phyloP scores from a whole-genome alignment of 2,113 vertebrate species.

The Cercopithecus mona region DNA sequence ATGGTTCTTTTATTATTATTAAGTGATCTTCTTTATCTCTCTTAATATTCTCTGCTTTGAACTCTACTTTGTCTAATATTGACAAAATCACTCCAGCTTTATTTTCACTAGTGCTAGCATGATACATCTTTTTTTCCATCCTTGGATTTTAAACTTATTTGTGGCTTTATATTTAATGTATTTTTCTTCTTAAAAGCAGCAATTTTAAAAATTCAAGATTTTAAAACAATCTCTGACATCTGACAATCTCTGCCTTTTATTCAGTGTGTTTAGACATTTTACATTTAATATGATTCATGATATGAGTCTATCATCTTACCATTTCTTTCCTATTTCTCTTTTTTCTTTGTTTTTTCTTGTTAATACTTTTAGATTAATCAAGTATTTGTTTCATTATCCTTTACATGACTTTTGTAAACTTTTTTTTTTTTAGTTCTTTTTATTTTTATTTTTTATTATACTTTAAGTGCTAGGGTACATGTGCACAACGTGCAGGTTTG shows the following conservation, averaged over 20 bases:
- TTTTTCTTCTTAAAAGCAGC: not conserved
- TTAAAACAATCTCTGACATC: not conserved
- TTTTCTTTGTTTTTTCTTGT: not conserved
- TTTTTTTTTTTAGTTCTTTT: not conserved
- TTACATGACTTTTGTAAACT: not conserved
- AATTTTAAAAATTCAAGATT: not conserved
- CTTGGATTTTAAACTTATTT: not conserved
- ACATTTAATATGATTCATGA: not conserved
- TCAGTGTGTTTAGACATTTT: not conserved
- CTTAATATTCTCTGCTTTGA: no score
- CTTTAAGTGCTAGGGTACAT: no score
- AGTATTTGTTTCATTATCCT: not conserved
- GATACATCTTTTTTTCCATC: not conserved
- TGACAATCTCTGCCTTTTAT: not conserved
- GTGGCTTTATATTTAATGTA: not conserved
- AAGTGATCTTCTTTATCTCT: no score
- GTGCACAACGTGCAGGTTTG: no score
- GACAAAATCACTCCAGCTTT: no score
- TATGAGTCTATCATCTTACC: not conserved
- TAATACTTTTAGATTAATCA: not conserved
- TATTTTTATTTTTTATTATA: no score
- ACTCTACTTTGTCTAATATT: no score
- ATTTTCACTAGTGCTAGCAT: no score
- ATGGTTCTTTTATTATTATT: no score
- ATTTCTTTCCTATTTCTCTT: not conserved